These are phyloP conservation scores for Apodemus speciosus DNA, from an alignment of 2,113 vertebrate species.

Conservation along the genomic window DNA sequence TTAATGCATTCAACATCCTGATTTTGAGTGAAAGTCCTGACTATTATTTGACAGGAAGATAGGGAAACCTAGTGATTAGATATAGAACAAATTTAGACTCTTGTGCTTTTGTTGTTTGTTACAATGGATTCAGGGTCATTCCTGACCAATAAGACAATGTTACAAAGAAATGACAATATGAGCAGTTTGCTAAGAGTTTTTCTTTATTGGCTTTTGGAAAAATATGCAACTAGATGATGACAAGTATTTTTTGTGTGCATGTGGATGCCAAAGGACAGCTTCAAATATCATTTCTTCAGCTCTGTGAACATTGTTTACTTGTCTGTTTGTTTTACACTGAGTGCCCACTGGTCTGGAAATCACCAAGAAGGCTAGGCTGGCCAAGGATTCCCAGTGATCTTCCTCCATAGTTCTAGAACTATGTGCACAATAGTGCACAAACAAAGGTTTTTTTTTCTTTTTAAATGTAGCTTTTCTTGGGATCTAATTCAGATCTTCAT, in stretches of 20 bases:
- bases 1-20: slow-evolving; percentile 15
- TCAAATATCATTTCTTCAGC: not conserved
- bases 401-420: not conserved
- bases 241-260: not conserved
- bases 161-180: not conserved
- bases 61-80: not conserved
- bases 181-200: not conserved
- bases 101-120: not conserved
- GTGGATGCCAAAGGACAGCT: not conserved
- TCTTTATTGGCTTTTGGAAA: not conserved
- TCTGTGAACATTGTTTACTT: not conserved
- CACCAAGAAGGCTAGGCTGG: not conserved
- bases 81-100: not conserved
- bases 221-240: not conserved
- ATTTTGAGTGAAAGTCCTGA: slow-evolving; percentile 27
- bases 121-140: not conserved
- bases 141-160: not conserved
- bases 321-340: not conserved
- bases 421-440: not conserved
- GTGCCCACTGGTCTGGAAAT: not conserved
- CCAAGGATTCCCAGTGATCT: not conserved
- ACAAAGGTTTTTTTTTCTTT: not conserved
- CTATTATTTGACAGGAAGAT: slow-evolving; percentile 41
- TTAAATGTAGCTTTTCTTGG: not conserved
- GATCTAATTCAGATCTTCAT: not conserved